Base-by-base conservation (phyloP, 2,113 vertebrate species). In the Pycnonotus jocosus region DNA sequence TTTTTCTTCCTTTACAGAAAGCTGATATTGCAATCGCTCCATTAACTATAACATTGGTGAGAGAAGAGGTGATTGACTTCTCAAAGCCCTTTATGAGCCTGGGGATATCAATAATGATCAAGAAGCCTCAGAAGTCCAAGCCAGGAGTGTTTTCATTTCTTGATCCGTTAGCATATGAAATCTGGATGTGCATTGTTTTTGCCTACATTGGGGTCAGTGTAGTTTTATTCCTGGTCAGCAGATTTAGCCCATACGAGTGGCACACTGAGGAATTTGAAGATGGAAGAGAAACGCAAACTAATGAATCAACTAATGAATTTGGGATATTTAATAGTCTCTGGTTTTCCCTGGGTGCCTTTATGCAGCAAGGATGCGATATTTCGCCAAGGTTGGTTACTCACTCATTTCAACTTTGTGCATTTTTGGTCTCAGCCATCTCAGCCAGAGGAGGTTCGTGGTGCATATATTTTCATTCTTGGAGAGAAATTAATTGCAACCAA, bases 341-440 rank as follows among this genome's bases (percentile, higher is more conserved):
- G 99, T 99, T 99, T 98, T 99, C 99, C 94, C 98, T 99, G 98
- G 99, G 99, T 97, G 99, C 99, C 98, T 99, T 99, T 99, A 99
- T 99, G 99, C 99, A 99, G 98, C 99, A 99, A 98, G 99, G 99
- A 98, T 99, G 99, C 98, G 99, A 99, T 98, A 99, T 99, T 98
- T 99, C 99, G 84, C 99, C 99, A 98, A 99, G 99, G 99, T 99
- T 99, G 99, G 99, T 98, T 96, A 97, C 94, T 97, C 94, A 31
- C 96, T 89, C 94, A 81, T 97, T 98, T 98, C 92, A 93, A 95
- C 98, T 98, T 98, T 98, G 98, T 98, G 98, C 98, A 97, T 98
- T 98, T 98, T 98, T 96, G 92, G 98, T 98, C 98, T 97, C 97
- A 16, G 81, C 95, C 77, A 20, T 98, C 98, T 97, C 97, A 56